These are phyloP conservation scores for Brevimyrus niger DNA, from an alignment of 2,113 vertebrate species.

Conservation along the genomic window DNA sequence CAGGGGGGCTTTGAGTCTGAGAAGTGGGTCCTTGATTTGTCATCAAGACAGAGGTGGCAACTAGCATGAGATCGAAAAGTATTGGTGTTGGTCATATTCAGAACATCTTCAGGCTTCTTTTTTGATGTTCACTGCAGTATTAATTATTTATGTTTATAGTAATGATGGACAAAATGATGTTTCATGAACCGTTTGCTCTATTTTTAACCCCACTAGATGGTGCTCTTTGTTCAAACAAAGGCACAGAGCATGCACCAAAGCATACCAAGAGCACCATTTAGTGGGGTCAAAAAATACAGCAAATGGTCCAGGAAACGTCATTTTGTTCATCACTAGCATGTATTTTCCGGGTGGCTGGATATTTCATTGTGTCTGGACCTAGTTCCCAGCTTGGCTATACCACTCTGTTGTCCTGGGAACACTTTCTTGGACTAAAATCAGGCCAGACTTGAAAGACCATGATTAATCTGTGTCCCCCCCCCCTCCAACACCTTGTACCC, in stretches of 20 bases:
- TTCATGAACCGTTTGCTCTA: background rate
- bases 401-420: background rate
- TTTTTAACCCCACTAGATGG: background rate
- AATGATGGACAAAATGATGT: background rate
- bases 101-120: background rate
- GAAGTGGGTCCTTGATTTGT: slow-evolving; percentile 59
- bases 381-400: background rate
- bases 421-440: background rate
- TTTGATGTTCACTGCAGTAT: background rate
- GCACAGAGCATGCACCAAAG: background rate
- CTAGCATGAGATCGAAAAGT: background rate
- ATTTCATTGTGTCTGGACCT: background rate
- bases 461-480: background rate
- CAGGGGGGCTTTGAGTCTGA: slow-evolving; percentile 90
- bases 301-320: background rate
- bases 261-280: background rate
- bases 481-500: background rate
- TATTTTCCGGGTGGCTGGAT: background rate
- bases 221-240: background rate
- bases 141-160: background rate
- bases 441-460: background rate
- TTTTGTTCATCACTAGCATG: background rate
- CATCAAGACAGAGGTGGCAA: background rate
- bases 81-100: background rate
- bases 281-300: background rate